phyloP scores from a whole-genome alignment of 2,113 vertebrate species.

The Coregonus clupeaformis region DNA sequence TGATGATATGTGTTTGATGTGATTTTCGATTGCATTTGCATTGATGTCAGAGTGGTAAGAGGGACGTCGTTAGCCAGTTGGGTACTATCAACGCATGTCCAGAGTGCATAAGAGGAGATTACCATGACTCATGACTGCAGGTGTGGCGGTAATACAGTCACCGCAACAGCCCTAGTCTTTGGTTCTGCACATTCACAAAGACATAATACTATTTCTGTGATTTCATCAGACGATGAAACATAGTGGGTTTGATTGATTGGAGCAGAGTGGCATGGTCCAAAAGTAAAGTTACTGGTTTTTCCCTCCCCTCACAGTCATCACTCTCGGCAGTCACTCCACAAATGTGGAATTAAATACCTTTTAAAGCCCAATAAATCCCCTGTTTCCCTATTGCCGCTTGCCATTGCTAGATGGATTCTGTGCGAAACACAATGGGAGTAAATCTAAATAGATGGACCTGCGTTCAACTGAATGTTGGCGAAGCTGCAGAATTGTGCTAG shows the following conservation, averaged over 20 bases:
- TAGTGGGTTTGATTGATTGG: not conserved
- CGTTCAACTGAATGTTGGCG: not conserved
- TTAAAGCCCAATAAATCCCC: not conserved
- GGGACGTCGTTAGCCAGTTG: too few species aligned
- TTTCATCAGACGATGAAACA: slow-evolving; percentile 7
- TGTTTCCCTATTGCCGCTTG: not conserved
- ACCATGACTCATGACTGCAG: too few species aligned
- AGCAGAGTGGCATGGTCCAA: slow-evolving; percentile 5
- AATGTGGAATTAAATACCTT: not conserved
- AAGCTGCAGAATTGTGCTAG: slow-evolving; percentile 14
- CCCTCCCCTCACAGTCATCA: not conserved
- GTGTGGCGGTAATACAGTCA: too few species aligned
- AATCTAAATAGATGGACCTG: slow-evolving; percentile 16
- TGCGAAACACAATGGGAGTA: slow-evolving; percentile 6
- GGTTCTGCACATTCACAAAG: not conserved
- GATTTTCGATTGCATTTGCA: too few species aligned
- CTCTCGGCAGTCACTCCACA: slow-evolving; percentile 5
- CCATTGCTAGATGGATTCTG: not conserved
- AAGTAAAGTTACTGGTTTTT: slow-evolving; percentile 10
- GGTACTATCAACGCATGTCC: too few species aligned
- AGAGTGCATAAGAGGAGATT: too few species aligned
- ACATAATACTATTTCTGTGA: too few species aligned
- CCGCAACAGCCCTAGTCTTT: too few species aligned
- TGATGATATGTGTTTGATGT: too few species aligned
- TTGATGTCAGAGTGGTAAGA: too few species aligned